Percentiles rank a stretch among this genome's conserved stretches.
Conservation (phyloP, 2,113 vertebrate genomes). For the Pterophyllum scalare region DNA sequence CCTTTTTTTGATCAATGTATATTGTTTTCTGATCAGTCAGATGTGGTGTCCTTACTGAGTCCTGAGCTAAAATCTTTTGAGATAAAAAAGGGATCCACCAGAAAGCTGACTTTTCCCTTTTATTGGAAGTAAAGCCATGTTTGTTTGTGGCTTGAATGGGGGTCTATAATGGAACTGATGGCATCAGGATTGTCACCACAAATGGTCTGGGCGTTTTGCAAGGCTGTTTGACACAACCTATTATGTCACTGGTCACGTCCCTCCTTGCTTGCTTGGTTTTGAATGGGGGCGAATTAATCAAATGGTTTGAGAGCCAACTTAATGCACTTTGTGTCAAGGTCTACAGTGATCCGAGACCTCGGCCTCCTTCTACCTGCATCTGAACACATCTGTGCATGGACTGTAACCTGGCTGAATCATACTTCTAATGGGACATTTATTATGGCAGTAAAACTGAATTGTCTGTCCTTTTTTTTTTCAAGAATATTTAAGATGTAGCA, state of each 20-base stretch:
- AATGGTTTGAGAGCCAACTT: constrained; percentile 65
- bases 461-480: not conserved
- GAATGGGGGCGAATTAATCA: constrained; percentile 77
- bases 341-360: constrained; percentile 44
- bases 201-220: constrained; percentile 80
- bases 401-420: not conserved
- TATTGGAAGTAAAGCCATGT: constrained; percentile 66
- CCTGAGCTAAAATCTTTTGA: constrained; percentile 17
- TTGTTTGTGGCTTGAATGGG: constrained; percentile 73
- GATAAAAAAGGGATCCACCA: constrained; percentile 41
- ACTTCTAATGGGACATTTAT: constrained; percentile 1
- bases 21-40: constrained; percentile 2
- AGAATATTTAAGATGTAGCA: not conserved
- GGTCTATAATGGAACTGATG: constrained; percentile 69
- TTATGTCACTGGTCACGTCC: constrained; percentile 79
- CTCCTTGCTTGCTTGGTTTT: constrained; percentile 54
- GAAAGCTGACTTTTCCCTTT: constrained; percentile 61
- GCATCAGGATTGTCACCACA: constrained; percentile 80
- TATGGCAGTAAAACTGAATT: not conserved
- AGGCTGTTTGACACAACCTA: constrained; percentile 73
- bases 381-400: not conserved
- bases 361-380: constrained; percentile 24
- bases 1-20: not conserved
- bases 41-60: constrained; percentile 9
- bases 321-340: constrained; percentile 66